These are phyloP conservation scores for Urosaurus nigricauda DNA, from an alignment of 2,797 vertebrate species.

Conservation along the genomic window DNA sequence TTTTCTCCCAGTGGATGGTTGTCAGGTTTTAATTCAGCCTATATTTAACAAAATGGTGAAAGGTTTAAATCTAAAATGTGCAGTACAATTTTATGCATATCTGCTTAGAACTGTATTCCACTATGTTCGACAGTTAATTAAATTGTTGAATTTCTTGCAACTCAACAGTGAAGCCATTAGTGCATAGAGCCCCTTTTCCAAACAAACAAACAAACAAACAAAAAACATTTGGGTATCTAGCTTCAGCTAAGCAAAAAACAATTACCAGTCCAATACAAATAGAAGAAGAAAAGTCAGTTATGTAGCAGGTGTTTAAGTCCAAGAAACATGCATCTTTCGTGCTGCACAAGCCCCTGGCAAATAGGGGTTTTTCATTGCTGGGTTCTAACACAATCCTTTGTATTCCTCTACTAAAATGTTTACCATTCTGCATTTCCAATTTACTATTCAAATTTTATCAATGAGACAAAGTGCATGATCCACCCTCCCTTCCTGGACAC, in stretches of 20 bases:
- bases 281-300: conserved; percentile 8
- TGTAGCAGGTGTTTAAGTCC: conserved; percentile 7
- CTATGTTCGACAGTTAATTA: conserved; percentile 22
- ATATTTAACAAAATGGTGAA: neutral
- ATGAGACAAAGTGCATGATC: neutral
- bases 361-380: neutral
- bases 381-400: neutral
- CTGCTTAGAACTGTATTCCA: neutral
- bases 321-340: conserved; percentile 17
- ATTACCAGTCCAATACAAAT: conserved; percentile 3
- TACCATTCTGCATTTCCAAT: neutral
- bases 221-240: neutral
- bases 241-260: conserved; percentile 33
- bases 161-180: neutral
- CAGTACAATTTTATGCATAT: neutral
- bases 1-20: neutral
- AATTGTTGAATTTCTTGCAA: conserved; percentile 44
- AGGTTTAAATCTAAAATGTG: neutral
- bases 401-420: neutral
- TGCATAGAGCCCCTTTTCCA: neutral
- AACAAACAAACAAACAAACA: too few species aligned
- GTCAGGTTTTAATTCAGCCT: neutral
- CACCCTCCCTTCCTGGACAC: neutral
- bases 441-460: neutral
- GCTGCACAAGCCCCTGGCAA: neutral